These are phyloP conservation scores for Anguilla anguilla DNA, from an alignment of 2,797 vertebrate species.

Conservation along the genomic window DNA sequence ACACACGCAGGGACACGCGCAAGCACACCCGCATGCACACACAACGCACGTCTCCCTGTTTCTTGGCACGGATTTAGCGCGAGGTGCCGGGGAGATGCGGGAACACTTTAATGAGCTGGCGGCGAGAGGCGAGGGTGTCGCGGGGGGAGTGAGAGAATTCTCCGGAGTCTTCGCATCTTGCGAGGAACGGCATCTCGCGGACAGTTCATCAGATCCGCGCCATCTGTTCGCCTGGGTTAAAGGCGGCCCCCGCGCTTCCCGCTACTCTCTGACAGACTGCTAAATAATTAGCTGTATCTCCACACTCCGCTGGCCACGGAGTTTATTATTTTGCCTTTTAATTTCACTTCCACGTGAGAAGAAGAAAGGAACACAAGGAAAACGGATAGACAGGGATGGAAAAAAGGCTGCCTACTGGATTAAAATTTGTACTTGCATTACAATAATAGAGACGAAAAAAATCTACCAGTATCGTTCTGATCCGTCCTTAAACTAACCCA, in stretches of 20 bases:
- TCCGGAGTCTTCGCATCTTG: neutral
- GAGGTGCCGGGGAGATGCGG: conserved; percentile 26
- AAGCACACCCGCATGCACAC: conserved; percentile 20
- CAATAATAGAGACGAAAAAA: neutral
- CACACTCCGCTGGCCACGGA: conserved; percentile 17
- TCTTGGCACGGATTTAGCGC: conserved; percentile 12
- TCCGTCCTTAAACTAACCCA: too few species aligned
- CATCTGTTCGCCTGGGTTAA: conserved; percentile 38
- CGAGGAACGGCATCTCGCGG: neutral
- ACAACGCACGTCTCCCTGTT: neutral
- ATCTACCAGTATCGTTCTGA: neutral
- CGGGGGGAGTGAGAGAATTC: conserved; percentile 36
- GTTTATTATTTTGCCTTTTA: conserved; percentile 13
- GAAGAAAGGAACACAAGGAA: neutral
- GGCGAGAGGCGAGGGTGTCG: conserved; percentile 33
- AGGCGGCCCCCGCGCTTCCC: conserved; percentile 32
- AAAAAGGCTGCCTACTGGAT: neutral
- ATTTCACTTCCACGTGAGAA: neutral
- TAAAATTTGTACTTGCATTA: neutral
- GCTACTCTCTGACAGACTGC: conserved; percentile 38
- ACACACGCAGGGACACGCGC: neutral
- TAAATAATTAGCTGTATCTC: conserved; percentile 45
- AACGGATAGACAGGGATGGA: neutral
- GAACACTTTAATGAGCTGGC: conserved; percentile 46
- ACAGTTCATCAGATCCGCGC: conserved; percentile 33